Evolutionary conservation across 2,888 invertebrate genomes (phyloP).

Genomic region (Pseudanteris insignis): DNA sequence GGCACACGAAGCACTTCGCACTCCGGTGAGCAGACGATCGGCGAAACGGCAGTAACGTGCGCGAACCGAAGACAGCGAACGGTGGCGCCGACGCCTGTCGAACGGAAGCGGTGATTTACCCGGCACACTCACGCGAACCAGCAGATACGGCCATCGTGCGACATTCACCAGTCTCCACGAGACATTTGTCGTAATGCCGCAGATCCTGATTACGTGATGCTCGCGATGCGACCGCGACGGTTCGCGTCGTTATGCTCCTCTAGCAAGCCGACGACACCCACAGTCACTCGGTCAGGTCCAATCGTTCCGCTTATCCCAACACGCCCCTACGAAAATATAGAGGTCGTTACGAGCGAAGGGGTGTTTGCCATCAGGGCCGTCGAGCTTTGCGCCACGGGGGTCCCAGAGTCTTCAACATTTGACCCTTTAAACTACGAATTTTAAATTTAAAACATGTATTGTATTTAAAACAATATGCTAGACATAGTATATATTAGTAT

Average conservation of each 20-base stretch:
- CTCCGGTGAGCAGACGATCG: too few relatives aligned
- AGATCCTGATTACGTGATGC: background rate
- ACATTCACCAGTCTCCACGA: constrained; percentile 2
- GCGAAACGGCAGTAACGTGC: too few relatives aligned
- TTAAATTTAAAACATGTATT: too few relatives aligned
- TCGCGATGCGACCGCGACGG: constrained; percentile 4
- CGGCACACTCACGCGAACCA: constrained; percentile 20
- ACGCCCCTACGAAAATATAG: constrained; percentile 52
- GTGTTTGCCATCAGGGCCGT: constrained; percentile 37
- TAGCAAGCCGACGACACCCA: constrained; percentile 29
- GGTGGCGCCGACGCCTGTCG: too few relatives aligned
- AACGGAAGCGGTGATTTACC: too few relatives aligned
- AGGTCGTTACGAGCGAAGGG: constrained; percentile 46
- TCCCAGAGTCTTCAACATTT: too few relatives aligned
- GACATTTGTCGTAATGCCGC: background rate
- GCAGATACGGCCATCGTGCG: constrained; percentile 6
- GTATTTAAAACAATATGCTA: too few relatives aligned
- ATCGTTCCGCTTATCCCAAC: constrained; percentile 46
- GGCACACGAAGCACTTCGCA: too few relatives aligned
- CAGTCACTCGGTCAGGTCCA: constrained; percentile 32
- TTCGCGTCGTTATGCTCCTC: constrained; percentile 15
- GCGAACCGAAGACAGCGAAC: too few relatives aligned
- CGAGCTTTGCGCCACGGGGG: too few relatives aligned
- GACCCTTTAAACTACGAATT: too few relatives aligned
- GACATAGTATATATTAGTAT: too few relatives aligned